Evolutionary conservation across 2,113 vertebrate species (phyloP), one percentile per base, ranked within the genome.

Genomic region (Odocoileus virginianus): DNA sequence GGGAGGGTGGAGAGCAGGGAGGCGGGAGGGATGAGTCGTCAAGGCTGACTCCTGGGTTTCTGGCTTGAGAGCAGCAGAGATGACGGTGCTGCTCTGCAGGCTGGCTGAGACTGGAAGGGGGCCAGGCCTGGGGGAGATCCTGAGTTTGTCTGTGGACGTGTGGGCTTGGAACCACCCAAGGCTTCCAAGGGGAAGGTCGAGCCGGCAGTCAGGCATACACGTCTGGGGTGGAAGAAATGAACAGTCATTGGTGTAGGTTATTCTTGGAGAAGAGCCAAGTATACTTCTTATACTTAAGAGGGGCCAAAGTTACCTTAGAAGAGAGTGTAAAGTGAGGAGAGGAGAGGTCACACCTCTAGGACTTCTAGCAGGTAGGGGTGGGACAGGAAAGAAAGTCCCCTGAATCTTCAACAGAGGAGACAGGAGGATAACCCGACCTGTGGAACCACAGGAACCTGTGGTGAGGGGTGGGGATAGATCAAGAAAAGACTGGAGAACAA

Each of bases 311-410:
- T n/a, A 23, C 23, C 54, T 2, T 5, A 17, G 55, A 25, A 71
- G 85, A 52, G 6, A 23, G 11, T 6, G 2, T 55, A 12, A 11
- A 52, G 23, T 2, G 45, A 86, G 43, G 12, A 71, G n/a, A 55
- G n/a, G 5, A 71, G 17, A 54, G 27, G 79, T 81, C 67, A 15
- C 0, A 3, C 21, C 67, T 55, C 17, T 9, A 14, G 27, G 27
- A 27, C 17, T 6, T 43, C 21, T 64, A 6, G 14, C n/a, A 13
- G 5, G 71, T n/a, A 1, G 58, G 33, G 7, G 4, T 1, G 0
- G 6, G 25, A 17, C 23, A 8, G 27, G 13, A n/a, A n/a, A 7
- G 45, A 4, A 13, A 33, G 10, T 27, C 7, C 6, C 7, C 14
- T 9, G 27, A 36, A 45, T 43, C 83, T 58, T 85, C 15, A 19